Evolutionary conservation across 2,113 vertebrate species (phyloP).

Genomic region (Struthio camelus): DNA sequence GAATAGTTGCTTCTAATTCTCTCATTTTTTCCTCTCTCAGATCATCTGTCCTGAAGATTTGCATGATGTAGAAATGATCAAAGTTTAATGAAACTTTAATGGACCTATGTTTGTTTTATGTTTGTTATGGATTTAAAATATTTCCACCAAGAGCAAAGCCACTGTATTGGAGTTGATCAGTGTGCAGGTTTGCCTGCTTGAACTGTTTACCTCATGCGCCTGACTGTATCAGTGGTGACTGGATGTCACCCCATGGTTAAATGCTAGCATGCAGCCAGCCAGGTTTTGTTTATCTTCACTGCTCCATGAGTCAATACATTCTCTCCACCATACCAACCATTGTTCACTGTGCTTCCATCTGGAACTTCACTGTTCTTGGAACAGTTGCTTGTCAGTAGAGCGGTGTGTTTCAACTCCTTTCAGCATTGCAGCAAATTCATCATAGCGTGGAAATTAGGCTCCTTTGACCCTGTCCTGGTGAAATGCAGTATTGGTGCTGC

Average conservation of each 20-base stretch:
- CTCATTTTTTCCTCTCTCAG: not conserved
- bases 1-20: not conserved
- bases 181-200: not conserved
- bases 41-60: not conserved
- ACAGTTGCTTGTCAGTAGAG: not conserved
- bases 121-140: not conserved
- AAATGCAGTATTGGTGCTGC: not conserved
- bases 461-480: not conserved
- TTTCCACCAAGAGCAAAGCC: accelerated
- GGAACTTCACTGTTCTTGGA: not conserved
- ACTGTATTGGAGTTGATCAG: not conserved
- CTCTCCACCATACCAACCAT: not conserved
- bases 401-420: not conserved
- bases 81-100: not conserved
- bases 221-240: not conserved
- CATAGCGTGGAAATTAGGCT: not conserved
- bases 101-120: not conserved
- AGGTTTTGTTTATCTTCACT: not conserved
- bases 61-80: not conserved
- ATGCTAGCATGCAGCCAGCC: not conserved
- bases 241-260: not conserved
- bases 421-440: not conserved
- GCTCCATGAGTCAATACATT: accelerated
- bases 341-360: not conserved
- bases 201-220: not conserved